These are phyloP conservation scores for Cylloceria caligata DNA, from an alignment of 2,888 invertebrate genomes.

Conservation along the genomic window DNA sequence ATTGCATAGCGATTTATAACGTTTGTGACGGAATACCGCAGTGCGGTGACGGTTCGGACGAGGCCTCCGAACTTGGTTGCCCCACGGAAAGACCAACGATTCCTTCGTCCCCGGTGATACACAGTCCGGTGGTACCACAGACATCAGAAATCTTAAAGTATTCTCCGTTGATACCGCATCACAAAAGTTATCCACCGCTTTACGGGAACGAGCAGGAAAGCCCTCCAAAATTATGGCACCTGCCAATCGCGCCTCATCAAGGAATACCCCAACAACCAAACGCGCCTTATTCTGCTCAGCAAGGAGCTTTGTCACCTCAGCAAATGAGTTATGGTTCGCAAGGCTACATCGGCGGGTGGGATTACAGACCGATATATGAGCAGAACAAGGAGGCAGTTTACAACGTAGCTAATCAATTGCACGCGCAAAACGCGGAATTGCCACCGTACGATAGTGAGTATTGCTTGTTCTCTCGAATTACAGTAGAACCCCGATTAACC, in stretches of 20 bases:
- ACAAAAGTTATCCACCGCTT: conserved; percentile 75
- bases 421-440: conserved; percentile 72
- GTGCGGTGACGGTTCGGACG: conserved; percentile 96
- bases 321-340: conserved; percentile 75
- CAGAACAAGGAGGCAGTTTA: conserved; percentile 76
- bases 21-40: conserved; percentile 97
- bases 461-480: background rate
- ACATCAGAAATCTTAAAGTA: conserved; percentile 73
- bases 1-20: conserved; percentile 98
- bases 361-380: conserved; percentile 79
- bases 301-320: conserved; percentile 71
- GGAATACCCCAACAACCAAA: conserved; percentile 73
- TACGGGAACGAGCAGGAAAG: conserved; percentile 74
- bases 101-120: conserved; percentile 77
- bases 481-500: background rate
- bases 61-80: conserved; percentile 93
- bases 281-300: conserved; percentile 75
- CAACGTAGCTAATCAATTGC: conserved; percentile 72
- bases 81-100: conserved; percentile 86
- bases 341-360: conserved; percentile 74
- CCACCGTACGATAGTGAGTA: conserved; percentile 78
- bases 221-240: conserved; percentile 76
- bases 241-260: conserved; percentile 72
- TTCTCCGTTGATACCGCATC: conserved; percentile 77
- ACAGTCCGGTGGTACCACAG: conserved; percentile 70